phyloP scores from a whole-genome alignment of 2,888 invertebrate genomes.

The Helobdella robusta region DNA sequence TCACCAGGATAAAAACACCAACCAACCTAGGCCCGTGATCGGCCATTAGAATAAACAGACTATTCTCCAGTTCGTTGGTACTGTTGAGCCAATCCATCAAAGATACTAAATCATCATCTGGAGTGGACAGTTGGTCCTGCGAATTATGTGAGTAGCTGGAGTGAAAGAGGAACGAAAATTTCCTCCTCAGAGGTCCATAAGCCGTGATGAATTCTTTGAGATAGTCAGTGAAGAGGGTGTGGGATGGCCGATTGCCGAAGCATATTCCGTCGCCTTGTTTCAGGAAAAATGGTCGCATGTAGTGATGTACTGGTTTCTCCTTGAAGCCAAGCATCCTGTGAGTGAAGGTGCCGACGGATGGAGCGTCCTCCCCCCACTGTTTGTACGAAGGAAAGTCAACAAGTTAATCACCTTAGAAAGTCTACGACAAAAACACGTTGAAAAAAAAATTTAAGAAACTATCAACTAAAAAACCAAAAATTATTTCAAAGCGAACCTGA shows the following conservation, averaged over 20 bases:
- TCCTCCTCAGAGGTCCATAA: slow-evolving; percentile 59
- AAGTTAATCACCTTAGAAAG: too few species aligned
- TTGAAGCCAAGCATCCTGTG: slow-evolving; percentile 78
- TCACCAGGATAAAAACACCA: too few species aligned
- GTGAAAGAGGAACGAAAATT: slow-evolving; percentile 78
- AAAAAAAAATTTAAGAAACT: too few species aligned
- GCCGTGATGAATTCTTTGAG: slow-evolving; percentile 55
- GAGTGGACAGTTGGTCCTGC: slow-evolving; percentile 66
- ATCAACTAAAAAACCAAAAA: too few species aligned
- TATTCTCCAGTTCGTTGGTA: slow-evolving; percentile 63
- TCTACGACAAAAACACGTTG: too few species aligned
- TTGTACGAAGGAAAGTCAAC: too few species aligned
- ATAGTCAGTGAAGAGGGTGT: slow-evolving; percentile 51
- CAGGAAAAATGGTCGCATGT: slow-evolving; percentile 63
- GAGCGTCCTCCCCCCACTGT: slow-evolving; percentile 66
- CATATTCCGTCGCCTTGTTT: slow-evolving; percentile 50
- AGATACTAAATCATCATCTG: slow-evolving; percentile 61
- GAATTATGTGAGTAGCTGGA: slow-evolving; percentile 79
- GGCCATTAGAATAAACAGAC: slow-evolving; percentile 76
- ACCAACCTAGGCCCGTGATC: slow-evolving; percentile 75
- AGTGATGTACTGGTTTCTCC: slow-evolving; percentile 76
- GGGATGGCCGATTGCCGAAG: slow-evolving; percentile 64
- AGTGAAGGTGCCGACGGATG: slow-evolving; percentile 74
- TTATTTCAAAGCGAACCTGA: slow-evolving; percentile 45
- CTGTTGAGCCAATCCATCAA: slow-evolving; percentile 56